These are phyloP conservation scores for Apocheima hispidaria DNA, from an alignment of 2,888 invertebrate species.

Conservation along the genomic window DNA sequence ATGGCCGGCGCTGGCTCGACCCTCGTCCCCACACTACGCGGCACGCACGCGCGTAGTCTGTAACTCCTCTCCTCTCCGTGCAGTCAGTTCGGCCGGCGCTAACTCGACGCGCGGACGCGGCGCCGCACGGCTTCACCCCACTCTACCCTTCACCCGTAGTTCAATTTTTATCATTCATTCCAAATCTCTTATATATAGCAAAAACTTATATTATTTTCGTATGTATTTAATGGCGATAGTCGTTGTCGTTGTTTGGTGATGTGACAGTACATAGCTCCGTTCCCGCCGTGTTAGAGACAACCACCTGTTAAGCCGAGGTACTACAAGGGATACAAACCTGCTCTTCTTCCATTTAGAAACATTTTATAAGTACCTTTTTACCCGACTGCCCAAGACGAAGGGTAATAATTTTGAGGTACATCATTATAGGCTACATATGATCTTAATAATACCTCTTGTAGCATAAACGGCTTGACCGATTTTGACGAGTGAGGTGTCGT, in stretches of 20 bases:
- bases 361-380: no score
- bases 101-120: neutral
- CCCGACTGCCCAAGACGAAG: no score
- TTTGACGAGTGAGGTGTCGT: no score
- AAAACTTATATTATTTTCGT: neutral
- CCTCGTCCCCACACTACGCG: neutral
- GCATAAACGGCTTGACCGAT: no score
- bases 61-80: no score
- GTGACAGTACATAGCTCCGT: neutral
- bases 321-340: neutral
- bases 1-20: neutral
- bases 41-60: neutral
- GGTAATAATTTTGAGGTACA: no score
- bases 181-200: neutral
- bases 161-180: neutral
- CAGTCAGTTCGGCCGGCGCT: neutral
- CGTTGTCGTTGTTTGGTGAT: neutral
- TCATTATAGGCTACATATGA: no score
- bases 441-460: no score
- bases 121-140: neutral
- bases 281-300: neutral
- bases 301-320: neutral
- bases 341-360: no score
- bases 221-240: neutral
- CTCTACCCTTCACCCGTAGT: neutral